Conservation (phyloP, 2,113 vertebrate genomes). For the Eulemur macaco region DNA sequence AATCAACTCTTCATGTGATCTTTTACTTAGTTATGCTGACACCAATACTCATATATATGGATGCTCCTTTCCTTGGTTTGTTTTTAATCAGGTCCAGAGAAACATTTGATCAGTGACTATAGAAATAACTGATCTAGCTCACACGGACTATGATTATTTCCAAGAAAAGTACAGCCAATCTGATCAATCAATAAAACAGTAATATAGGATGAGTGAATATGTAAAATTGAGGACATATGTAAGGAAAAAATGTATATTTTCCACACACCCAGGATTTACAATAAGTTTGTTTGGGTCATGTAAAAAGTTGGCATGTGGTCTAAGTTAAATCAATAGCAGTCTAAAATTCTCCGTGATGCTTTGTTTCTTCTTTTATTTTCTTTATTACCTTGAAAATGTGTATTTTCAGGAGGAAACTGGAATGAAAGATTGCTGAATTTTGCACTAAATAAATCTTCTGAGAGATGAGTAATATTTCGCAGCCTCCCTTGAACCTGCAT, state of each 20-base stretch:
- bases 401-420: not conserved
- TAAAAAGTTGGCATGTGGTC: not conserved
- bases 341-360: not conserved
- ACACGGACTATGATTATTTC: conserved; percentile 41
- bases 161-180: not conserved
- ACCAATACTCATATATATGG: conserved; percentile 74
- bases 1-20: conserved; percentile 71
- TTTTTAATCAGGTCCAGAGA: conserved; percentile 79
- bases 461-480: not conserved
- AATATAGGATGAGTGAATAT: not conserved
- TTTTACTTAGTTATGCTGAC: conserved; percentile 77
- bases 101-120: conserved; percentile 79
- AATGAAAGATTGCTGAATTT: not conserved
- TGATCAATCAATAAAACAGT: not conserved
- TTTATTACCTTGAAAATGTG: not conserved
- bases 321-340: not conserved
- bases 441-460: not conserved
- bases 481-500: not conserved
- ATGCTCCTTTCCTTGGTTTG: not conserved
- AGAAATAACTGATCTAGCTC: conserved; percentile 42
- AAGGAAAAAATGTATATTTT: not conserved
- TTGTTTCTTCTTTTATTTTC: not conserved
- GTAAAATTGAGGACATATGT: not conserved
- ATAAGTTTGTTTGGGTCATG: not conserved
- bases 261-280: not conserved